phyloP scores from a whole-genome alignment of 2,113 vertebrate species.

The zebrafish (Danio rerio) region DNA sequence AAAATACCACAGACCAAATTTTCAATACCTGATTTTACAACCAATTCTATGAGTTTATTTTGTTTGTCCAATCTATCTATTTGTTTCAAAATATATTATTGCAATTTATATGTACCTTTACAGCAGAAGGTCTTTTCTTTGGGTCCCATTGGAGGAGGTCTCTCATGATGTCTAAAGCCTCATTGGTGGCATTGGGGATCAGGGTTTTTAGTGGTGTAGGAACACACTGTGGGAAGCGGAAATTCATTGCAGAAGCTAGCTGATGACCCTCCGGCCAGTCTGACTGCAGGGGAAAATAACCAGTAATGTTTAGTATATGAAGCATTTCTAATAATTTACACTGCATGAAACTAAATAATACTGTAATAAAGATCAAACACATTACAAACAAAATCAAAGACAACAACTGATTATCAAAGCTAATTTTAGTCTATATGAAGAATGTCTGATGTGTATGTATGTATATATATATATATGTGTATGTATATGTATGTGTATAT shows the following conservation, averaged over 20 bases:
- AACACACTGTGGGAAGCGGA: constrained; percentile 95
- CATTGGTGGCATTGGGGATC: constrained; percentile 94
- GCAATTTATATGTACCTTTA: constrained; percentile 78
- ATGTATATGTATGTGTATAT: no score
- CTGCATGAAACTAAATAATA: not conserved
- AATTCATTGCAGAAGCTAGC: constrained; percentile 92
- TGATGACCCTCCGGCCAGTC: constrained; percentile 97
- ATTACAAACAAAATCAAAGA: not conserved
- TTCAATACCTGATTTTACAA: no score
- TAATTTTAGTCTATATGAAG: not conserved
- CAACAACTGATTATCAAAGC: constrained; percentile 6
- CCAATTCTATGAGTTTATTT: no score
- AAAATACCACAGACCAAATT: no score
- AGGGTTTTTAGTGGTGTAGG: constrained; percentile 94
- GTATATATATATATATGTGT: no score
- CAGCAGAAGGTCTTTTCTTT: constrained; percentile 92
- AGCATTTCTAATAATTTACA: not conserved
- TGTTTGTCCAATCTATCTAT: no score
- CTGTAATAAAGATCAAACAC: not conserved
- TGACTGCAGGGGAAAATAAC: constrained; percentile 71
- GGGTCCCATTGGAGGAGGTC: constrained; percentile 94
- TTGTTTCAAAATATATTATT: not conserved
- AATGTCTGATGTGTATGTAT: not conserved
- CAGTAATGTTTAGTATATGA: not conserved
- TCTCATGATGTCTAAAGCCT: constrained; percentile 90